Conservation (phyloP, 2,113 vertebrate genomes). For the Ptilorrhoa leucosticta region DNA sequence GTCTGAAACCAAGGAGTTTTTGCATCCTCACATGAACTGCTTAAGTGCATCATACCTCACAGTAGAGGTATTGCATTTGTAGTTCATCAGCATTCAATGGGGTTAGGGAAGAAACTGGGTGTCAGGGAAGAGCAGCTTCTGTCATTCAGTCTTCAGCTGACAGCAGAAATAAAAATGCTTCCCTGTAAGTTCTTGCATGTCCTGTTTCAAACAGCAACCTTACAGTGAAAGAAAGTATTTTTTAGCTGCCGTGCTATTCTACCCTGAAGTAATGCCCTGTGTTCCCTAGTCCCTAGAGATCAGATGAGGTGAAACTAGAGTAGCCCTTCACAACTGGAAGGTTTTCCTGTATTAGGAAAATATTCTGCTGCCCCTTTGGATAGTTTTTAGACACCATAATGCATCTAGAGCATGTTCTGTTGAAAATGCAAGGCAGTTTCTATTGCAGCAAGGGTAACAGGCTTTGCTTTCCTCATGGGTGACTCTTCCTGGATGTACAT, state of each 20-base stretch:
- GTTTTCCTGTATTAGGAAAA: neutral
- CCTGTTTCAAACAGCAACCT: neutral
- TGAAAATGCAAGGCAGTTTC: neutral
- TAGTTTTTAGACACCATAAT: neutral
- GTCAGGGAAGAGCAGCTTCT: neutral
- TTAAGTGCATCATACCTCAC: neutral
- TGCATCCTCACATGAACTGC: neutral
- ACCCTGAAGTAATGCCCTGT: neutral
- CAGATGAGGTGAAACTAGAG: neutral
- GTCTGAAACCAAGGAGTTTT: neutral
- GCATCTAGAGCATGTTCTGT: neutral
- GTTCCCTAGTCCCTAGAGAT: neutral
- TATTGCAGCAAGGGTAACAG: neutral
- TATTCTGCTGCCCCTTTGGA: neutral
- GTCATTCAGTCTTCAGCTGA: neutral
- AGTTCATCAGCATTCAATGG: neutral
- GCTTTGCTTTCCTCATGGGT: rapidly evolving
- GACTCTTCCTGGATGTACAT: rapidly evolving
- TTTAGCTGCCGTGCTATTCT: neutral
- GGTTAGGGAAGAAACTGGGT: neutral
- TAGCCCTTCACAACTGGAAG: neutral
- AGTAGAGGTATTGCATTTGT: neutral
- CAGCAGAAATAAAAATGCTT: neutral
- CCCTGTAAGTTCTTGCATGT: neutral
- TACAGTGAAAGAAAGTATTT: neutral